Conservation (phyloP, 2,888 invertebrate genomes). For the Nephrotoma guestfalica region DNA sequence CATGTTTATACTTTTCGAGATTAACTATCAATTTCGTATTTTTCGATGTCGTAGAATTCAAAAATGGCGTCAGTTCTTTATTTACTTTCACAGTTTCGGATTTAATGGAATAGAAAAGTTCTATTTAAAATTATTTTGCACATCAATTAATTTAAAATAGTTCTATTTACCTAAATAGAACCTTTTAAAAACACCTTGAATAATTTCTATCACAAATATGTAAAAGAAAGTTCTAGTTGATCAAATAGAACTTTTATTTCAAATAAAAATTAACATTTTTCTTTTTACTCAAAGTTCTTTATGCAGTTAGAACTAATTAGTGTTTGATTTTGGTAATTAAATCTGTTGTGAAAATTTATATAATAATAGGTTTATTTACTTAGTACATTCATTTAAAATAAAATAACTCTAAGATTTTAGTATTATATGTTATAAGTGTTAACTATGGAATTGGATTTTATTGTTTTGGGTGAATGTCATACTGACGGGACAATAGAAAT, state of each 20-base stretch:
- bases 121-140: not conserved
- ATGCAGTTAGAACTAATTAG: not conserved
- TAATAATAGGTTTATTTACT: too few species aligned
- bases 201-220: too few species aligned
- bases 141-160: too few species aligned
- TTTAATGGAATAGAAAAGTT: not conserved
- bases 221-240: not conserved
- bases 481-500: too few species aligned
- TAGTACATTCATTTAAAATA: too few species aligned
- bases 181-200: too few species aligned
- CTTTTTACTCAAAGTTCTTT: not conserved
- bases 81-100: not conserved
- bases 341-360: too few species aligned
- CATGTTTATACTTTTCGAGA: not conserved
- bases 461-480: too few species aligned
- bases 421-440: too few species aligned
- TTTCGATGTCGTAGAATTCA: not conserved
- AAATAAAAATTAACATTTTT: not conserved
- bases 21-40: not conserved
- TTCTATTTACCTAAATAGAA: too few species aligned
- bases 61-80: not conserved
- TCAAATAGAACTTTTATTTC: not conserved
- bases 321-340: not conserved
- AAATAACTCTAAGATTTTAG: too few species aligned
- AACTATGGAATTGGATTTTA: too few species aligned